Evolutionary conservation across 2,797 vertebrate genomes (phyloP).

Genomic region (Tauraco hartlaubi): DNA sequence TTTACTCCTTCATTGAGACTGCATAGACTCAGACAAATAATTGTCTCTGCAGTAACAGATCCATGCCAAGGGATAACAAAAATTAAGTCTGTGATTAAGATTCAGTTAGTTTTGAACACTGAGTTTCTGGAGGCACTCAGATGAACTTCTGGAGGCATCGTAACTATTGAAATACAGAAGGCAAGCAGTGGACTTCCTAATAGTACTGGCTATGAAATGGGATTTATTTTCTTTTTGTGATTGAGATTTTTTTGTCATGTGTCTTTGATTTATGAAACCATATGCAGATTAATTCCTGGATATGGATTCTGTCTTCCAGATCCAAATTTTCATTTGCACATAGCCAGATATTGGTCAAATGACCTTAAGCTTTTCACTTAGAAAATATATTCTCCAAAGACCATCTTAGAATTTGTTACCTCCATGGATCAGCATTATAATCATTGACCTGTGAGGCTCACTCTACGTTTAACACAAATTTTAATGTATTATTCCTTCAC

Average conservation of each 20-base stretch:
- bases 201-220: not conserved
- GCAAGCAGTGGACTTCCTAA: not conserved
- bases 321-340: not conserved
- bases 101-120: not conserved
- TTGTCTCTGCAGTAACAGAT: conserved; percentile 21
- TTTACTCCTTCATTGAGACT: conserved; percentile 29
- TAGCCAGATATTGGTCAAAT: not conserved
- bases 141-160: not conserved
- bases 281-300: not conserved
- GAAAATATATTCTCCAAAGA: not conserved
- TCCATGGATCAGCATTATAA: not conserved
- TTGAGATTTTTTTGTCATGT: not conserved
- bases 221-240: not conserved
- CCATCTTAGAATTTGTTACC: not conserved
- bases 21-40: conserved; percentile 24
- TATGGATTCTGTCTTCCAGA: not conserved
- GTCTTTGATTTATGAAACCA: not conserved
- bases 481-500: not conserved
- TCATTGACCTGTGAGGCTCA: not conserved
- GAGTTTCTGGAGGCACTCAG: not conserved
- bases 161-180: not conserved
- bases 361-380: not conserved
- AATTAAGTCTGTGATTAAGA: conserved; percentile 16
- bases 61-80: conserved; percentile 4
- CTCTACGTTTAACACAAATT: not conserved